Evolutionary conservation across 2,113 vertebrate genomes (phyloP), one percentile per base, ranked within the genome.

Genomic region (Martes martes): DNA sequence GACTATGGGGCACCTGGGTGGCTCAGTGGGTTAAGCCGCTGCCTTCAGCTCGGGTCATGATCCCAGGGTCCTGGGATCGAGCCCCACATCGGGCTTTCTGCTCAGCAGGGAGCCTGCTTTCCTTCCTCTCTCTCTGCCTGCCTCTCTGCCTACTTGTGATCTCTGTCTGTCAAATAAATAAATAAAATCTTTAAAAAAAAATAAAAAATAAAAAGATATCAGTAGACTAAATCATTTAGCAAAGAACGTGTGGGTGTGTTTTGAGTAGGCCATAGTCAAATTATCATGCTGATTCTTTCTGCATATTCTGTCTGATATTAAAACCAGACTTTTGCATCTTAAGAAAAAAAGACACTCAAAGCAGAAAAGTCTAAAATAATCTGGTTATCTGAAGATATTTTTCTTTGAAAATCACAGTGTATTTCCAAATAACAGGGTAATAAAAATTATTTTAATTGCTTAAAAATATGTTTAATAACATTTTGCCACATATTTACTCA

Each of bases 231-330:
- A 79, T 93, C 83, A 81, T 87, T 96, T 50, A 69, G 50, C 57
- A 97, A 94, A 96, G 50, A 96, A 92, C 61, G n/a, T 90, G 15
- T 92, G n/a, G 87, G 47, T 89, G 33, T 94, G 71, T 92, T 92
- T 94, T 84, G 69, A 95, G 52, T 47, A 94, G 78, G 42, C 83
- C 61, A 78, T 31, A 57, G 55, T 96, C 52, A 97, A 93, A 97
- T 71, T 81, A 39, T 33, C 79, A 95, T 55, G 31, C 71, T 87
- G 82, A 97, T 87, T 91, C 52, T 87, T 95, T 83, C 67, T 94
- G 88, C 67, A 97, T 96, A 94, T 96, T 97, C 71, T 80, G 86
- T 96, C 71, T 83, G 86, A 96, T 96, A 91, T 95, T 94, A 89
- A 97, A 97, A 45, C 19, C 67, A 97, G 78, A 97, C 63, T 87